phyloP scores from a whole-genome alignment of 2,797 vertebrate genomes.

The Hydrophis major region DNA sequence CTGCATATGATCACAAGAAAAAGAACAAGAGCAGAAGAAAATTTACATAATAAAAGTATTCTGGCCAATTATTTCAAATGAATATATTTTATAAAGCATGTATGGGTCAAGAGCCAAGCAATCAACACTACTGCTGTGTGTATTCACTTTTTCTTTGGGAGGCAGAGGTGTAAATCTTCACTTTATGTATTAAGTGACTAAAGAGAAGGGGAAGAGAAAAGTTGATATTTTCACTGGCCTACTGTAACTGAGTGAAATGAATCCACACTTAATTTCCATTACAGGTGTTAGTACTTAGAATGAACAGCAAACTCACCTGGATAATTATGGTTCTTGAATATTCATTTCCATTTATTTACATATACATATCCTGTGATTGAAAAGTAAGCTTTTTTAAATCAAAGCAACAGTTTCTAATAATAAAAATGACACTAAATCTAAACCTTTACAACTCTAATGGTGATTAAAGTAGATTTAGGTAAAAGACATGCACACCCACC shows the following conservation, averaged over 20 bases:
- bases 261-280: conserved; percentile 23
- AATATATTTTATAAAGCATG: neutral
- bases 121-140: neutral
- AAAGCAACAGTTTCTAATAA: neutral
- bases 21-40: neutral
- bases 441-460: neutral
- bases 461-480: conserved; percentile 19
- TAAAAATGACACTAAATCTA: neutral
- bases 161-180: neutral
- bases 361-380: neutral
- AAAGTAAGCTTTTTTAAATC: neutral
- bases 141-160: neutral
- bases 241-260: conserved; percentile 9
- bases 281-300: neutral
- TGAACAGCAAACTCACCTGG: neutral
- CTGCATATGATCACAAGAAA: neutral
- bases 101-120: neutral
- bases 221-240: neutral
- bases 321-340: neutral
- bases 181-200: neutral
- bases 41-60: neutral
- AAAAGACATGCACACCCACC: conserved; percentile 25
- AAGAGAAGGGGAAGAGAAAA: neutral
- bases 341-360: conserved; percentile 15
- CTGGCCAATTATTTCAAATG: neutral